Evolutionary conservation across 1,140 invertebrate genomes (phyloP).

Genomic region (Aphelinus atriplicis): DNA sequence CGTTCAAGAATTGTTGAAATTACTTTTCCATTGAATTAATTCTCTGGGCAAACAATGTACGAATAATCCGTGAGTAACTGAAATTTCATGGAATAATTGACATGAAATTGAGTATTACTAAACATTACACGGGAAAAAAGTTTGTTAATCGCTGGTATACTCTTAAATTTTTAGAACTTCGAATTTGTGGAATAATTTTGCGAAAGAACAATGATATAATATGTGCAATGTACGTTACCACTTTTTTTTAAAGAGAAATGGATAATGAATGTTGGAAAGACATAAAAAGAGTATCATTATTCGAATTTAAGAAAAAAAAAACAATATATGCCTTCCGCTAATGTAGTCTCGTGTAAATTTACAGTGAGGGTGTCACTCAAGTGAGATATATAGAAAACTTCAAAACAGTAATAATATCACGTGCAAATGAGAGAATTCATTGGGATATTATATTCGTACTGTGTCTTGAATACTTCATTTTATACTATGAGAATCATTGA

Average conservation of each 20-base stretch:
- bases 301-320: conserved; percentile 27
- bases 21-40: no score
- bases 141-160: no score
- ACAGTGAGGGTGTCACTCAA: conserved; percentile 3
- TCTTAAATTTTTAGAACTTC: not conserved
- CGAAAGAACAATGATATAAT: not conserved
- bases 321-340: conserved; percentile 39
- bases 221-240: not conserved
- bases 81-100: no score
- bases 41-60: no score
- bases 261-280: not conserved
- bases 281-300: conserved; percentile 4
- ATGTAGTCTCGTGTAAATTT: conserved; percentile 30
- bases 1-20: no score
- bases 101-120: no score
- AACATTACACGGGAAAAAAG: no score
- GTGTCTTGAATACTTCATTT: conserved; percentile 23
- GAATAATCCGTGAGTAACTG: no score
- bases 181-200: conserved; percentile 19
- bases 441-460: conserved; percentile 13
- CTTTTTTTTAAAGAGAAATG: not conserved
- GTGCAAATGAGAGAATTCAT: conserved; percentile 6
- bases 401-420: not conserved
- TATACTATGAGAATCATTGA: conserved; percentile 14
- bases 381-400: not conserved